These are phyloP conservation scores for Gymnosoma rotundatum DNA, from an alignment of 2,888 invertebrate genomes.

Conservation along the genomic window DNA sequence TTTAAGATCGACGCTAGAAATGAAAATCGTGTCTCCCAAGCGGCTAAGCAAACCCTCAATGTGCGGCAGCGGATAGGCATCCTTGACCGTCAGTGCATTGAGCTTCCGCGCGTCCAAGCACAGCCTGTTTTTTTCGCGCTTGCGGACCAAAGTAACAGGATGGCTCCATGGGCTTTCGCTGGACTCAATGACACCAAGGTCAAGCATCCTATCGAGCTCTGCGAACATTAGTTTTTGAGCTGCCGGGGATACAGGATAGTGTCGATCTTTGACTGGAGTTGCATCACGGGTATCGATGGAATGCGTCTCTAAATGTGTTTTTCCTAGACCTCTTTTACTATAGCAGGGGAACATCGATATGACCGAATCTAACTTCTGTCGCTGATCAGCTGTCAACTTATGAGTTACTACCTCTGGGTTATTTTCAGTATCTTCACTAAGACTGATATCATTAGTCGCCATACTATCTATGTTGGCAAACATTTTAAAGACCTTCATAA, in stretches of 20 bases:
- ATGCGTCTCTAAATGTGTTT: background rate
- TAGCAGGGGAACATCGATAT: too few relatives aligned
- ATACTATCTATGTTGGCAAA: conserved; percentile 9
- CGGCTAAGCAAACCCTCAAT: conserved; percentile 29
- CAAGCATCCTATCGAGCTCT: conserved; percentile 41
- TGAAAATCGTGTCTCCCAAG: conserved; percentile 23
- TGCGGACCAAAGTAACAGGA: conserved; percentile 35
- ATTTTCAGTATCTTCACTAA: background rate
- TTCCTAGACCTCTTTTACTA: background rate
- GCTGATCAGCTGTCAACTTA: background rate
- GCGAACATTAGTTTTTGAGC: background rate
- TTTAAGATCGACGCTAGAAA: conserved; percentile 27
- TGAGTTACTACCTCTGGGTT: background rate
- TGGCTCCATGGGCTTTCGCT: conserved; percentile 34
- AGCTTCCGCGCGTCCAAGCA: too few relatives aligned
- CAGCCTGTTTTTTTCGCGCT: too few relatives aligned
- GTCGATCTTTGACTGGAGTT: background rate
- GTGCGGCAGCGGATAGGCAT: background rate
- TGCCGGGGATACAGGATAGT: background rate
- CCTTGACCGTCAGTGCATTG: too few relatives aligned
- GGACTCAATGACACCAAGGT: background rate
- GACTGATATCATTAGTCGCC: conserved; percentile 3
- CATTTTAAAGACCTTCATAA: conserved; percentile 4
- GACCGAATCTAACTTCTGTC: too few relatives aligned
- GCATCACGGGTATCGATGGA: background rate